Conservation (phyloP, 2,113 vertebrate species). For the Xyrauchen texanus region DNA sequence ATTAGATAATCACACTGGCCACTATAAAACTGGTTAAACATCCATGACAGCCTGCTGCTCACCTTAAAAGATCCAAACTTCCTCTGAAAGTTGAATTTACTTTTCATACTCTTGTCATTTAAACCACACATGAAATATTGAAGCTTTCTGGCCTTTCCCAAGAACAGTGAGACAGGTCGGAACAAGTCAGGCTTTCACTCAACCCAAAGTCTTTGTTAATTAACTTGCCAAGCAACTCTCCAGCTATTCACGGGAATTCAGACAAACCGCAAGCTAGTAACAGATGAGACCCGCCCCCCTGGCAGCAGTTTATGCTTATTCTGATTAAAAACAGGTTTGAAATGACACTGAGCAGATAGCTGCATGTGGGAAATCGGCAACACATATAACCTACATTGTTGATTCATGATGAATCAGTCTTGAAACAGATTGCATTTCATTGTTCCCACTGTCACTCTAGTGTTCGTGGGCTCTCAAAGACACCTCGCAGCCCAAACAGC, state of each 20-base stretch:
- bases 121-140: not conserved
- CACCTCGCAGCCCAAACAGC: slow-evolving; percentile 52
- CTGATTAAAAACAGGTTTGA: slow-evolving; percentile 36
- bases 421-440: not conserved
- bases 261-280: slow-evolving; percentile 11
- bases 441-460: not conserved
- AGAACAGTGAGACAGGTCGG: slow-evolving; percentile 12
- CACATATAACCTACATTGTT: not conserved
- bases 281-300: slow-evolving; percentile 7
- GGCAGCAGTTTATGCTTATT: not conserved
- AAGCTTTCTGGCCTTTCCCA: not conserved
- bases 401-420: not conserved
- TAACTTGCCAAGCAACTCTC: slow-evolving; percentile 7
- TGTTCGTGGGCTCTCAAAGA: slow-evolving; percentile 17
- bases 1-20: not conserved
- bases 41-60: not conserved
- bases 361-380: slow-evolving; percentile 41
- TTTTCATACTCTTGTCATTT: not conserved
- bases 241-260: slow-evolving; percentile 12
- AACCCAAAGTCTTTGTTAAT: slow-evolving; percentile 2
- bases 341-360: slow-evolving; percentile 8
- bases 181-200: slow-evolving; percentile 18
- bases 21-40: not conserved
- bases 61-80: not conserved
- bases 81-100: not conserved